These are phyloP conservation scores for Luffia ferchaultella DNA, from an alignment of 2,888 invertebrate species.

Conservation along the genomic window DNA sequence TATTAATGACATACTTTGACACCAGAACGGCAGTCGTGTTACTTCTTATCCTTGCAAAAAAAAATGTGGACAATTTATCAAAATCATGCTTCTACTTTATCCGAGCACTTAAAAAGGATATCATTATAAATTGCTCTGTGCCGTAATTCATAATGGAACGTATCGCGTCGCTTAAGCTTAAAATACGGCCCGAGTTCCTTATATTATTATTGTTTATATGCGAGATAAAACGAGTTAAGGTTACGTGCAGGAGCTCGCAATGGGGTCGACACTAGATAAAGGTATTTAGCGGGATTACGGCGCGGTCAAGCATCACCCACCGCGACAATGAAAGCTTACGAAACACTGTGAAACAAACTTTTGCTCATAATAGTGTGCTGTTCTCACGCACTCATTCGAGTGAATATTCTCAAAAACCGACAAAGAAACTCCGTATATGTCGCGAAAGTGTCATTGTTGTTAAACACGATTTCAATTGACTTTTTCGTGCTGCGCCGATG, in stretches of 20 bases:
- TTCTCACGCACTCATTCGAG: too few relatives aligned
- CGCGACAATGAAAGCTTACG: too few relatives aligned
- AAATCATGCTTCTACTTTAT: not conserved
- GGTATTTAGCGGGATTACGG: not conserved
- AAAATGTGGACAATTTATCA: not conserved
- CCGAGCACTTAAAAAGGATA: not conserved
- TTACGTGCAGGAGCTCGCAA: not conserved
- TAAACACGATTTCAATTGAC: too few relatives aligned
- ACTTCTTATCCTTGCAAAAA: not conserved
- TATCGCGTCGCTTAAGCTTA: slow-evolving; percentile 5
- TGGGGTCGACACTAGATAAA: not conserved
- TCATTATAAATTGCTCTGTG: not conserved
- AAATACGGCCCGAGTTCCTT: slow-evolving; percentile 6
- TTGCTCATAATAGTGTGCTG: too few relatives aligned
- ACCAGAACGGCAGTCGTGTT: not conserved
- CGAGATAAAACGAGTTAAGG: slow-evolving; percentile 2
- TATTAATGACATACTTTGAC: not conserved
- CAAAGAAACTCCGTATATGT: too few relatives aligned
- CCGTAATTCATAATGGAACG: slow-evolving; percentile 1
- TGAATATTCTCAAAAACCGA: too few relatives aligned
- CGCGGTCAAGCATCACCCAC: too few relatives aligned
- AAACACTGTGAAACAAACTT: too few relatives aligned
- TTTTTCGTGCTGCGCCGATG: too few relatives aligned
- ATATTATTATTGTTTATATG: slow-evolving; percentile 6
- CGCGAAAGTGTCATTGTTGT: too few relatives aligned